A percentile compares a stretch with the other conserved stretches of the same genome.
Conservation (phyloP, 2,888 invertebrate genomes). For the Agelastica alni region DNA sequence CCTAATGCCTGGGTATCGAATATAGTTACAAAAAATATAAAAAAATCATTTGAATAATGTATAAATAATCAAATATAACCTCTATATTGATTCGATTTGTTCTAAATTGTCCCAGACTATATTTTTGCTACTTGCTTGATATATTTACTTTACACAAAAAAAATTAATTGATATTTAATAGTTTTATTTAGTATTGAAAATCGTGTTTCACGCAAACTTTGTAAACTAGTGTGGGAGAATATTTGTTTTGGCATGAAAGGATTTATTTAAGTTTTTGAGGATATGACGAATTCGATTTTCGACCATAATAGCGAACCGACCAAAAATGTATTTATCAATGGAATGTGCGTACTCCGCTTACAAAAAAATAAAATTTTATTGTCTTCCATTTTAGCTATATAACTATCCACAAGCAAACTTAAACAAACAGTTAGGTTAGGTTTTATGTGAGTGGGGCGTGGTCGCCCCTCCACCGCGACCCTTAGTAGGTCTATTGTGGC, state of each 20-base stretch:
- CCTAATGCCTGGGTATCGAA: no score
- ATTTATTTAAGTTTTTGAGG: conserved; percentile 24
- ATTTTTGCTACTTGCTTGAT: not conserved
- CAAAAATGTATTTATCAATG: conserved; percentile 21
- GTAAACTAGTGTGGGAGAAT: conserved; percentile 25
- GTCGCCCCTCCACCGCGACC: no score
- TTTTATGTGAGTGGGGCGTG: no score
- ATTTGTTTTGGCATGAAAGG: conserved; percentile 19
- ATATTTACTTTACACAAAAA: not conserved
- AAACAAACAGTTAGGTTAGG: no score
- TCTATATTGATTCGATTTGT: no score
- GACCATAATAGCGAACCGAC: conserved; percentile 13
- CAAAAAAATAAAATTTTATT: no score
- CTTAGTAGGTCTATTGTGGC: no score
- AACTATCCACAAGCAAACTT: no score
- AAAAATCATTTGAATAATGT: no score
- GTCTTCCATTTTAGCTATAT: no score
- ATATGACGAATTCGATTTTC: conserved; percentile 25
- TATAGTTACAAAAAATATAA: no score
- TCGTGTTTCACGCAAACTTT: conserved; percentile 31
- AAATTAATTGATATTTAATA: conserved; percentile 31
- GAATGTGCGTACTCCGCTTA: conserved; percentile 18
- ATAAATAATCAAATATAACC: no score
- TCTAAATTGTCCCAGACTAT: not conserved
- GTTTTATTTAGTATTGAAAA: conserved; percentile 25